Evolutionary conservation across 2,888 invertebrate species (phyloP).

Genomic region (Orthosia gothica): DNA sequence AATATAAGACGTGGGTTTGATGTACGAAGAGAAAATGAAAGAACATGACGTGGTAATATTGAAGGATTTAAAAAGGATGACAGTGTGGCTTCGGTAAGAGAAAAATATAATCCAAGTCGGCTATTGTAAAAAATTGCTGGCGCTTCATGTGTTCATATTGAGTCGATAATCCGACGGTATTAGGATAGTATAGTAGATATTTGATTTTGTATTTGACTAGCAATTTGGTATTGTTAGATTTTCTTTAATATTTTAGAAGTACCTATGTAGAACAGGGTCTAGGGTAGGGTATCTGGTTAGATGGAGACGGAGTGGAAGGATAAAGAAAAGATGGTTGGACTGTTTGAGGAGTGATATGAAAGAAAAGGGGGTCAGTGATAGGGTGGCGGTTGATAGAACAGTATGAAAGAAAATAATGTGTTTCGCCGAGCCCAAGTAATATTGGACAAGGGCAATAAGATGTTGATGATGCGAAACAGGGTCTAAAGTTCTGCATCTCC

Average conservation of each 20-base stretch:
- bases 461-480: neutral
- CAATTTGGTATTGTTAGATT: neutral
- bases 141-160: neutral
- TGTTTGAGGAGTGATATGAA: too few species aligned
- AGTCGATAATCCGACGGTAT: constrained; percentile 2
- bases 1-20: constrained; percentile 52
- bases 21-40: constrained; percentile 41
- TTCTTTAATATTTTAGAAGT: neutral
- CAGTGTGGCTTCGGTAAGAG: constrained; percentile 23
- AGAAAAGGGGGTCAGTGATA: too few species aligned
- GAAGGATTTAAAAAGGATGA: constrained; percentile 31
- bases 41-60: constrained; percentile 43
- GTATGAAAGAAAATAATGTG: too few species aligned
- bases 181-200: neutral
- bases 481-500: neutral
- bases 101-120: constrained; percentile 29
- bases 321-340: too few species aligned
- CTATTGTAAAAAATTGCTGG: constrained; percentile 18
- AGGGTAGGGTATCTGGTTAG: neutral
- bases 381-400: too few species aligned
- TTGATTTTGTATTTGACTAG: neutral
- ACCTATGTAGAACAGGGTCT: neutral
- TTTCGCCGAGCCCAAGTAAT: too few species aligned
- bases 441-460: too few species aligned
- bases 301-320: too few species aligned